These are phyloP conservation scores for Himalopsyche anomala DNA, from an alignment of 2,888 invertebrate genomes.

Conservation along the genomic window DNA sequence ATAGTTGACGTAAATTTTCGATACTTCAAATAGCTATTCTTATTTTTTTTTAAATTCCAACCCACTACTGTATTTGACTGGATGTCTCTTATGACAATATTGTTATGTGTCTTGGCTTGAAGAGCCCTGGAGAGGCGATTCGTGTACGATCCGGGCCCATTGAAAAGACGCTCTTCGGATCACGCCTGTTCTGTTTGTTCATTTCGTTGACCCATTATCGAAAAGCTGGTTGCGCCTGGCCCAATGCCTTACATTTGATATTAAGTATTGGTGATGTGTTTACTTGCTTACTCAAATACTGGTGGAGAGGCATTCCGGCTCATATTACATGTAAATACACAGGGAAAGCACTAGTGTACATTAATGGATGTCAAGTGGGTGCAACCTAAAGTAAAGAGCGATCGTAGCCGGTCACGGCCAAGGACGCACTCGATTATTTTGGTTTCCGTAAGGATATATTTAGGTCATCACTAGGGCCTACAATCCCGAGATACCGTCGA, in stretches of 20 bases:
- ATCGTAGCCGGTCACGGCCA: not conserved
- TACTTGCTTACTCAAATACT: not conserved
- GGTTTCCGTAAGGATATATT: too few species aligned
- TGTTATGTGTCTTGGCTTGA: not conserved
- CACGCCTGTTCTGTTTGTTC: slow-evolving; percentile 36
- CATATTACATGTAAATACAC: not conserved
- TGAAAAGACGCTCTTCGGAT: not conserved
- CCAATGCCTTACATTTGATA: not conserved
- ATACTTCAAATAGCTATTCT: too few species aligned
- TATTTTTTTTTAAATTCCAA: too few species aligned
- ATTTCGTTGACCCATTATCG: slow-evolving; percentile 51
- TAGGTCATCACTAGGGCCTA: too few species aligned
- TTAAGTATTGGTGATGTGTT: not conserved
- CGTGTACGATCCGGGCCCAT: slow-evolving; percentile 1
- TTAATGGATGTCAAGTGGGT: not conserved
- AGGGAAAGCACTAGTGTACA: not conserved
- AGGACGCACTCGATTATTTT: not conserved
- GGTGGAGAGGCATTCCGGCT: not conserved
- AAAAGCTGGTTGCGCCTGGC: not conserved
- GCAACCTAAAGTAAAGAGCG: not conserved
- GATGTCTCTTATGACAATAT: too few species aligned
- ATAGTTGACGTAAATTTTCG: too few species aligned
- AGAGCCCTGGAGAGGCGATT: not conserved
- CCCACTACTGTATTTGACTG: too few species aligned
- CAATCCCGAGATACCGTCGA: too few species aligned